Percentiles rank a stretch among this genome's conserved stretches.
phyloP scores from a whole-genome alignment of 37 sponge, comb jelly and placozoan species.

The Bolinopsis microptera region DNA sequence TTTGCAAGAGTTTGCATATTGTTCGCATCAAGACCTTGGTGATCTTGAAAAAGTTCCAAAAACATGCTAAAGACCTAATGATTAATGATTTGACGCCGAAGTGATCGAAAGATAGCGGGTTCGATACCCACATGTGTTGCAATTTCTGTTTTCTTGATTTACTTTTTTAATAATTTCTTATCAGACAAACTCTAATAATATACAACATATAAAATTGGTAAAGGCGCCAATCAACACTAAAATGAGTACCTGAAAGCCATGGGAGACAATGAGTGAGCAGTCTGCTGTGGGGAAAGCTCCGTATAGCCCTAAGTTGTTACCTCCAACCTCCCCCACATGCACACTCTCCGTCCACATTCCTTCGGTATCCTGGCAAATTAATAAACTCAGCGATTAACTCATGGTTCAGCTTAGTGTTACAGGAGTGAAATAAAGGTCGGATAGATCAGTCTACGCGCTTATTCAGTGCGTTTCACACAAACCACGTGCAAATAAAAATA shows the following conservation, averaged over 20 bases:
- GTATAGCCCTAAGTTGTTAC: constrained; percentile 39
- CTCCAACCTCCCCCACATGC: constrained; percentile 61
- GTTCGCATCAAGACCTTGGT: no score
- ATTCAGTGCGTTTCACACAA: background rate
- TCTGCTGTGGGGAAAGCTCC: constrained; percentile 8
- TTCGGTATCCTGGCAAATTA: background rate
- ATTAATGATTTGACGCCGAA: no score
- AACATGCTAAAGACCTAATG: no score
- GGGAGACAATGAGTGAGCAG: background rate
- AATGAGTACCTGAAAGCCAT: constrained; percentile 37
- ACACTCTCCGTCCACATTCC: constrained; percentile 38
- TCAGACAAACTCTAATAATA: no score
- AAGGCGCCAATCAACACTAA: background rate
- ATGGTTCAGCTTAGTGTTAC: no score
- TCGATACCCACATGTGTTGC: no score
- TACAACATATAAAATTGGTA: background rate
- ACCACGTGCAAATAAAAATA: background rate
- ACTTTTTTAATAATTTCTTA: no score
- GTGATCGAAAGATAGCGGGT: no score
- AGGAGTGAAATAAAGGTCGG: background rate
- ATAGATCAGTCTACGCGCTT: background rate
- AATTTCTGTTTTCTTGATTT: no score
- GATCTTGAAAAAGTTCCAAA: no score
- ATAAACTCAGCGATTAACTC: background rate
- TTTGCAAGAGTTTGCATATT: no score